Base-by-base conservation (phyloP, 1,140 invertebrate genomes). In the Caenorhabditis inopinata region DNA sequence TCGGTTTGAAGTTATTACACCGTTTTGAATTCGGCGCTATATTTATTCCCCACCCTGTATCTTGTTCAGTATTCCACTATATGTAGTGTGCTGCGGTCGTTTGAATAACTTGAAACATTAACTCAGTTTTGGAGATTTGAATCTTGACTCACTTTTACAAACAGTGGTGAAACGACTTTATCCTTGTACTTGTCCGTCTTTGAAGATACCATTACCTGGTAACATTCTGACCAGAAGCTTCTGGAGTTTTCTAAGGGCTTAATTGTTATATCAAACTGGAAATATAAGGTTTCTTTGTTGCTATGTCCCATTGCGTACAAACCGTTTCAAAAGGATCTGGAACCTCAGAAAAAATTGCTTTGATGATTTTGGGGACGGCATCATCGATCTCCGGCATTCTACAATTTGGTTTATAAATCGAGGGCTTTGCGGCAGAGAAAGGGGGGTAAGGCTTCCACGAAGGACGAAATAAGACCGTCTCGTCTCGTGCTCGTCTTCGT, bases 191-290 rank as follows among this genome's bases (percentile, higher is more conserved):
- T 21, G 18, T 68, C 32, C 2, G 29, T 18, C 2, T 68, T 68
- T 25, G 58, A 21, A 11, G 32, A 38, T n/a, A 68, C 58, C 11
- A 68, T n/a, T 9, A 68, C 38, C 23, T 68, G 58, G 21, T 68
- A 68, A 18, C 58, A 68, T 42, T 68, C 58, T 1, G 58, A 68
- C 58, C 58, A 68, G 58, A 68, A 68, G 23, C 58, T 68, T 68
- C 58, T 68, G n/a, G 58, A 68, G 12, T 68, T 68, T 68, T 68
- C 32, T 3, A 68, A n/a, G n/a, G 25, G 25, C 21, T 68, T 68
- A 21, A 68, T 68, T n/a, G 4, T 42, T 4, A 68, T 42, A 21
- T 68, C 38, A 18, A 68, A 68, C 58, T 68, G 12, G 11, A 68
- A 23, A 38, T 21, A 1, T 5, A 7, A 21, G 21, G 14, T 7